Evolutionary conservation across 2,888 invertebrate species (phyloP), one percentile per base, ranked within the genome.

Genomic region (Xanthia icteritia): DNA sequence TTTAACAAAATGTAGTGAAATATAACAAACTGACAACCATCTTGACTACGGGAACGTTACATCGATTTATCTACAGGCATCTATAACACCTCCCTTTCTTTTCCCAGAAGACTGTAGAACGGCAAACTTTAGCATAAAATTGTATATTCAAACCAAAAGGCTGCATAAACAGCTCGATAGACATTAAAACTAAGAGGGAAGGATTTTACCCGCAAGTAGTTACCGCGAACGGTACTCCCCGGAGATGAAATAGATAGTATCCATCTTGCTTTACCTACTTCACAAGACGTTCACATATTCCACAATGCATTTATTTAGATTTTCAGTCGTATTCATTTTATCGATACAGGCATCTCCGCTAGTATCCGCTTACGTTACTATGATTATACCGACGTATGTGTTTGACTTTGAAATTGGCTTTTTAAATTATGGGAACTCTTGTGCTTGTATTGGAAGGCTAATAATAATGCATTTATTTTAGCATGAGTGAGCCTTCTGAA

Each of bases 211-310:
- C 72, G 58, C 76, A 73, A 85, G 72, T 82, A 76, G 77, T 86
- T 79, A 85, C 87, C 81, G 75, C 80, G 81, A 88, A 77, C 72
- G 83, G 54, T 72, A 73, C 79, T 87, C 89, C 75, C 83, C 75
- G 65, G 89, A 85, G 89, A 87, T 88, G 83, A 85, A 81, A 87
- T 77, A 87, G 85, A 85, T 81, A 83, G 76, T 85, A 83, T 88
- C 81, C 81, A 78, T 86, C 87, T 81, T 85, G 76, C 79, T 78
- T 79, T 79, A 60, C 77, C 79, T 77, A 83, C 81, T 85, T 83
- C 77, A 87, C 76, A 81, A 85, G 81, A 74, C 81, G 78, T 78
- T 79, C 88, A 72, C 79, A 78, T 88, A 85, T 86, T 82, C 73
- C 69, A 68, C 71, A 72, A 82, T 88, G 79, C 89, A 87, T 89